These are phyloP conservation scores for Diaprepes abbreviatus DNA, from an alignment of 2,888 invertebrate genomes.

Conservation along the genomic window DNA sequence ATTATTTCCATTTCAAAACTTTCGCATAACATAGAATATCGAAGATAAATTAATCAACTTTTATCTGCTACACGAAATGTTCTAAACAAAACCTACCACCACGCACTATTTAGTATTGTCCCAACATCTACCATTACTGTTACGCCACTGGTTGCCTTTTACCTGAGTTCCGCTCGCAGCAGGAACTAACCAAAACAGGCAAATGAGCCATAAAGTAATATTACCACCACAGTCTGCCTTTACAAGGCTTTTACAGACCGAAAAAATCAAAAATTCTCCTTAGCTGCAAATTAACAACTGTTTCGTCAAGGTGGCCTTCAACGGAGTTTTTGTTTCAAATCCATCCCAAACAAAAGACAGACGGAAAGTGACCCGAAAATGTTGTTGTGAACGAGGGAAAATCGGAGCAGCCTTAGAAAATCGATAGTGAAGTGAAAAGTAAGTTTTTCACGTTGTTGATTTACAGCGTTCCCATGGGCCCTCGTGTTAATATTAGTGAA, in stretches of 20 bases:
- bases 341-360: conserved; percentile 4
- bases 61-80: too few relatives aligned
- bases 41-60: too few relatives aligned
- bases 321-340: neutral
- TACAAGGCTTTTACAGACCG: neutral
- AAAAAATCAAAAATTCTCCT: neutral
- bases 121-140: conserved; percentile 3
- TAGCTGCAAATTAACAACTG: neutral
- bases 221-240: neutral
- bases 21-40: too few relatives aligned
- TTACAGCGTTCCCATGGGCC: conserved; percentile 24
- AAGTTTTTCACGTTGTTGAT: conserved; percentile 35
- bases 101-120: too few relatives aligned
- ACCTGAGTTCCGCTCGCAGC: conserved; percentile 34
- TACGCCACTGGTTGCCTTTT: conserved; percentile 39
- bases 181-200: conserved; percentile 40
- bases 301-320: neutral
- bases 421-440: conserved; percentile 43
- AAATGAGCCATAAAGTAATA: conserved; percentile 28
- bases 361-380: conserved; percentile 40
- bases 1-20: too few relatives aligned
- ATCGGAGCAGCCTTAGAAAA: conserved; percentile 41
- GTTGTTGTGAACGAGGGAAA: conserved; percentile 40
- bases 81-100: too few relatives aligned
- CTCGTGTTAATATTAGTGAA: neutral